Conservation (phyloP, 2,113 vertebrate genomes). For the Delphinapterus leucas region DNA sequence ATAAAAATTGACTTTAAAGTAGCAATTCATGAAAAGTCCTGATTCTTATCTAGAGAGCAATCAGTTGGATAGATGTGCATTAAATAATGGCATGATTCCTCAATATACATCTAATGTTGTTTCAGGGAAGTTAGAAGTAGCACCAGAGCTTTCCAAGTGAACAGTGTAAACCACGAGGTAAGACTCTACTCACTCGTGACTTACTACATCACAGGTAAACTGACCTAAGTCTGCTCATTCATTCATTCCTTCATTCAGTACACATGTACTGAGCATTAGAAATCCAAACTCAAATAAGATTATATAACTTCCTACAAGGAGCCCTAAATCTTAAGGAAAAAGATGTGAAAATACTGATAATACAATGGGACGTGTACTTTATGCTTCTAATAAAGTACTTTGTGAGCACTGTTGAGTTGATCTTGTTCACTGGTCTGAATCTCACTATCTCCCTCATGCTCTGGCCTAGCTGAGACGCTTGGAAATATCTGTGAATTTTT, state of each 20-base stretch:
- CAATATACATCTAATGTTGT: neutral
- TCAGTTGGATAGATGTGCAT: neutral
- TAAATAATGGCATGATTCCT: neutral
- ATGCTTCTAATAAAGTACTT: neutral
- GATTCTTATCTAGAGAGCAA: neutral
- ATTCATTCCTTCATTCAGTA: neutral
- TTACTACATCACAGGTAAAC: neutral
- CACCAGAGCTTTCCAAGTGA: neutral
- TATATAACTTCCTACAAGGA: neutral
- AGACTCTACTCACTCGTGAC: neutral
- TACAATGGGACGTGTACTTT: neutral
- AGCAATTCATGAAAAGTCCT: neutral
- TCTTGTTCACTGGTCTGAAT: neutral
- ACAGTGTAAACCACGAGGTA: neutral
- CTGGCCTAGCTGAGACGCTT: neutral
- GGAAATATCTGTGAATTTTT: neutral
- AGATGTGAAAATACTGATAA: neutral
- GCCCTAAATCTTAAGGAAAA: neutral
- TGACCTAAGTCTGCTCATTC: neutral
- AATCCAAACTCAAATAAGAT: neutral
- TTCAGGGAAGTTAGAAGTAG: neutral
- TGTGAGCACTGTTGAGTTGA: neutral
- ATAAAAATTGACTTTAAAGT: neutral
- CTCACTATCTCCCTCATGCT: neutral
- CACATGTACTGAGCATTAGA: neutral